phyloP scores from a whole-genome alignment of 2,888 invertebrate species.

The Torymus tubicola region DNA sequence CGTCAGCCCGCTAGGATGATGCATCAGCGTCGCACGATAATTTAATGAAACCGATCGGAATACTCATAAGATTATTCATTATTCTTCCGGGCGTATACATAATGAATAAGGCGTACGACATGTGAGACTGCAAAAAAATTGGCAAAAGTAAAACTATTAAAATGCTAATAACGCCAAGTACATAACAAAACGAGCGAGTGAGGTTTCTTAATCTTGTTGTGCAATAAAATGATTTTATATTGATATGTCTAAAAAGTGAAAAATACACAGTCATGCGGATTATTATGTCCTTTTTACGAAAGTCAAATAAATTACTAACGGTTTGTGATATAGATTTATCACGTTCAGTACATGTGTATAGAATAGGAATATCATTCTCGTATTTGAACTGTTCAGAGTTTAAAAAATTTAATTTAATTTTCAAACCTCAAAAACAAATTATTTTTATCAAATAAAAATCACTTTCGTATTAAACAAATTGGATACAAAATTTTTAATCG shows the following conservation, averaged over 20 bases:
- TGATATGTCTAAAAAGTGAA: not conserved
- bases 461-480: no score
- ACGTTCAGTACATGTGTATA: not conserved
- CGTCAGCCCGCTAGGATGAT: slow-evolving; percentile 38
- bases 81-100: slow-evolving; percentile 43
- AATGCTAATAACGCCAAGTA: slow-evolving; percentile 52
- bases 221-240: slow-evolving; percentile 3
- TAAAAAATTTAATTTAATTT: no score
- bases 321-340: no score
- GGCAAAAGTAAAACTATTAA: slow-evolving; percentile 44
- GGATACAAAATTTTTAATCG: no score
- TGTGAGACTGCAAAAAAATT: slow-evolving; percentile 43
- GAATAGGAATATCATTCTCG: not conserved
- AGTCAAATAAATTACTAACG: no score
- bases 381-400: no score
- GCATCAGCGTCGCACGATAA: slow-evolving; percentile 52
- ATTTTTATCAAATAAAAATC: no score
- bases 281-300: no score
- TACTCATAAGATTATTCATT: slow-evolving; percentile 46
- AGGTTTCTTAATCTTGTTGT: not conserved
- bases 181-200: slow-evolving; percentile 5
- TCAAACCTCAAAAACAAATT: no score
- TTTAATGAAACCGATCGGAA: slow-evolving; percentile 58
- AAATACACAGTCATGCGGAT: no score
- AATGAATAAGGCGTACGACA: slow-evolving; percentile 45